Conservation (phyloP, 2,888 invertebrate genomes). For the Euzophera pinguis region DNA sequence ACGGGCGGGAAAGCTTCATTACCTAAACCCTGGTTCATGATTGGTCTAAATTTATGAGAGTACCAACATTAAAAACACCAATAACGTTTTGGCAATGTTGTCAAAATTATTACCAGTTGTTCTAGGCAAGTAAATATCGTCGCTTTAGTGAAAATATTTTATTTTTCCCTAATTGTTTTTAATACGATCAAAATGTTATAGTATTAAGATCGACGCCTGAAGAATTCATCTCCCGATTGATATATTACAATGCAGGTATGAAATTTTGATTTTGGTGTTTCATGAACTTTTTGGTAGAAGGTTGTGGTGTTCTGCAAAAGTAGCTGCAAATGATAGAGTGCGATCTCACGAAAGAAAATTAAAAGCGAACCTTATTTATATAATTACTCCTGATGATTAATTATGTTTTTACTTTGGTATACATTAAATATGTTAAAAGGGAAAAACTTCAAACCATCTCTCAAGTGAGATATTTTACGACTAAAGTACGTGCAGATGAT, state of each 20-base stretch:
- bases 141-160: conserved; percentile 60
- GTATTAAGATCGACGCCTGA: conserved; percentile 42
- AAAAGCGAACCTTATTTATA: conserved; percentile 29
- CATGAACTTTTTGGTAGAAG: conserved; percentile 71
- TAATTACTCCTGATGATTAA: neutral
- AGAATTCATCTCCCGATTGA: conserved; percentile 36
- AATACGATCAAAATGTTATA: conserved; percentile 48
- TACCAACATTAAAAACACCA: conserved; percentile 59
- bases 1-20: conserved; percentile 73
- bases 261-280: conserved; percentile 54
- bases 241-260: conserved; percentile 50
- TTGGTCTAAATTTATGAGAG: conserved; percentile 54
- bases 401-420: neutral
- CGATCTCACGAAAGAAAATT: conserved; percentile 65
- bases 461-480: conserved; percentile 31
- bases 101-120: conserved; percentile 75
- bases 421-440: neutral
- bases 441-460: conserved; percentile 12
- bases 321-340: conserved; percentile 73
- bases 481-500: conserved; percentile 38
- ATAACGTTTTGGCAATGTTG: conserved; percentile 68
- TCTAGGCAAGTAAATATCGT: conserved; percentile 73
- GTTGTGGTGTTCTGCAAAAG: conserved; percentile 71
- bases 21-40: conserved; percentile 42
- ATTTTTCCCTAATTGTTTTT: conserved; percentile 64